phyloP scores from a whole-genome alignment of 2,113 vertebrate genomes.

The Prinia subflava region DNA sequence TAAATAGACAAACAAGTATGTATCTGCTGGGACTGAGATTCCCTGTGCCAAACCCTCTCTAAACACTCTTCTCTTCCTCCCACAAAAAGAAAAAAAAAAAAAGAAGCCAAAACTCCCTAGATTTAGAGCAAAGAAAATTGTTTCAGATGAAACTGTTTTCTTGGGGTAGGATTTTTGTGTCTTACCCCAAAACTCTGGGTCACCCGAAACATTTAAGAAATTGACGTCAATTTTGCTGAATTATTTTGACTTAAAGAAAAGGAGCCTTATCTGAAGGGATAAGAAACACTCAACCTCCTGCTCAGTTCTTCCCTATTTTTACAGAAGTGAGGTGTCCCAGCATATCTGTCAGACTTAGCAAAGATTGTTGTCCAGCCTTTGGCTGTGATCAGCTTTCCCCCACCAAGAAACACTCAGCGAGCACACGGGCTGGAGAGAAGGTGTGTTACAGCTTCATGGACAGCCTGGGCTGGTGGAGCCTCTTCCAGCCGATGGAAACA shows the following conservation, averaged over 20 bases:
- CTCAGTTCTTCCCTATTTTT: not conserved
- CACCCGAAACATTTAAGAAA: not conserved
- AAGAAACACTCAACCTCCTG: not conserved
- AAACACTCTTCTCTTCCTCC: not conserved
- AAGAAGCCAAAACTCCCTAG: rapidly evolving
- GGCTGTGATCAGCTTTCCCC: not conserved
- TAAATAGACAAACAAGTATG: constrained; percentile 29
- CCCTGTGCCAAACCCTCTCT: constrained; percentile 8
- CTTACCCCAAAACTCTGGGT: not conserved
- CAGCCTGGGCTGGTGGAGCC: not conserved
- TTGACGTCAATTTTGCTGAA: not conserved
- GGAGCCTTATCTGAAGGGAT: not conserved
- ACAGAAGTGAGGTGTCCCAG: not conserved
- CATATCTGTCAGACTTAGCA: not conserved
- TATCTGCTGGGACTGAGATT: constrained; percentile 18
- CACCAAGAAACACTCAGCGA: not conserved
- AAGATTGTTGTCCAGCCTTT: not conserved
- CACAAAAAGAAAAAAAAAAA: not conserved
- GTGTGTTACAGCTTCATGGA: not conserved
- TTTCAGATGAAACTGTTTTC: not conserved
- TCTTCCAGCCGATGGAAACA: not conserved
- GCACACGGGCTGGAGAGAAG: rapidly evolving
- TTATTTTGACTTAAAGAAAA: not conserved
- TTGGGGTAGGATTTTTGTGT: not conserved
- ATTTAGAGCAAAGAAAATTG: not conserved